A percentile compares a stretch with the other conserved stretches of the same genome.
Conservation (phyloP, 2,888 invertebrate species). For the Drosophila borealis region DNA sequence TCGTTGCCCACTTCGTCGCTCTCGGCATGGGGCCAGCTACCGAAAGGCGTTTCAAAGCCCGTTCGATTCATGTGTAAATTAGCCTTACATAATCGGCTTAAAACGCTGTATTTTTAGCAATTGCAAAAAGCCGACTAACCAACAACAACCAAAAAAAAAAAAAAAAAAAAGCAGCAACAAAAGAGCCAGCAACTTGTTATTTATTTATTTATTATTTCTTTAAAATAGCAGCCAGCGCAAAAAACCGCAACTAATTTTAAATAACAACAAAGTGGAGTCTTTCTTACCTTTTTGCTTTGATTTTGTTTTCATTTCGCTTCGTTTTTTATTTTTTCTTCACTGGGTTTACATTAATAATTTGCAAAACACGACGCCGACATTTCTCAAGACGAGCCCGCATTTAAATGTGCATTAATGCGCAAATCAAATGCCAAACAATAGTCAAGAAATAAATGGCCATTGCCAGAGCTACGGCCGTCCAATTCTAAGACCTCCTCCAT, state of each 20-base stretch:
- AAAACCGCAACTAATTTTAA: conserved; percentile 67
- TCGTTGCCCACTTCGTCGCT: background rate
- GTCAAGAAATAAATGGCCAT: conserved; percentile 27
- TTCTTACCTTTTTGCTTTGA: conserved; percentile 27
- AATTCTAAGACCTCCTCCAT: conserved; percentile 41
- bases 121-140: conserved; percentile 63
- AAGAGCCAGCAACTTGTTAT: conserved; percentile 32
- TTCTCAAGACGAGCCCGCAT: conserved; percentile 61
- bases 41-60: conserved; percentile 46
- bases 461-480: conserved; percentile 18
- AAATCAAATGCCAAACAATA: conserved; percentile 54
- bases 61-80: conserved; percentile 77
- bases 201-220: conserved; percentile 42
- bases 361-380: conserved; percentile 56
- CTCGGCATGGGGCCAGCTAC: conserved; percentile 28
- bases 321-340: background rate
- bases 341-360: conserved; percentile 48
- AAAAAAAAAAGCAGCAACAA: conserved; percentile 24
- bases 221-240: conserved; percentile 43
- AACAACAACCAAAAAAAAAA: conserved; percentile 27
- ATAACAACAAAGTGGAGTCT: conserved; percentile 55
- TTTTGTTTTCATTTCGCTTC: conserved; percentile 15
- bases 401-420: conserved; percentile 62
- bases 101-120: conserved; percentile 73
- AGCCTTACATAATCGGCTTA: conserved; percentile 77